These are phyloP conservation scores for Epicampocera succincta DNA, from an alignment of 2,888 invertebrate genomes.

Conservation along the genomic window DNA sequence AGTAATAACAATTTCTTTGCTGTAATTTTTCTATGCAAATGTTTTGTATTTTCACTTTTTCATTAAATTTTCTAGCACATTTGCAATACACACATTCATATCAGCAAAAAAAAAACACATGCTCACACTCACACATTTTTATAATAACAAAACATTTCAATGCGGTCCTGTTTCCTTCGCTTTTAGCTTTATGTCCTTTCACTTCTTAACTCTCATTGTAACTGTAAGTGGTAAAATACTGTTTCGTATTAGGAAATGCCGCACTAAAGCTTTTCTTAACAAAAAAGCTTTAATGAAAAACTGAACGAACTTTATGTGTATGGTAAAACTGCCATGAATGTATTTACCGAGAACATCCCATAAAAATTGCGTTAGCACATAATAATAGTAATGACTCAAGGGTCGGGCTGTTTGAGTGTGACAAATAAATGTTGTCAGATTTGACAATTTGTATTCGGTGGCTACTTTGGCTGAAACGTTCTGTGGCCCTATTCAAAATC, in stretches of 20 bases:
- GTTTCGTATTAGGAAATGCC: conserved; percentile 4
- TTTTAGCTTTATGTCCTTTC: conserved; percentile 59
- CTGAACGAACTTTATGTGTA: conserved; percentile 15
- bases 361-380: too few species aligned
- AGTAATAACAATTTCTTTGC: background rate
- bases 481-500: too few species aligned
- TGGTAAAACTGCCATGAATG: conserved; percentile 10
- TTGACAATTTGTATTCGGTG: too few species aligned
- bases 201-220: conserved; percentile 55
- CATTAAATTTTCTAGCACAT: conserved; percentile 18
- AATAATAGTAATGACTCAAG: too few species aligned
- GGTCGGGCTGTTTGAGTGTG: too few species aligned
- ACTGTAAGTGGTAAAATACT: conserved; percentile 53
- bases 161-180: conserved; percentile 24
- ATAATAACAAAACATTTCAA: conserved; percentile 44
- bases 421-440: too few species aligned
- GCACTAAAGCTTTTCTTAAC: conserved; percentile 23
- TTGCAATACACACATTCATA: conserved; percentile 37
- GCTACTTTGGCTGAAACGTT: too few species aligned
- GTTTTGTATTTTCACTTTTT: conserved; percentile 23
- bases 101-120: conserved; percentile 13
- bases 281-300: conserved; percentile 34
- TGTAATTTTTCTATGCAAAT: background rate
- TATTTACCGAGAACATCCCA: background rate
- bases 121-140: conserved; percentile 27